Percentiles rank a stretch among this genome's conserved stretches.
Conservation (phyloP, 2,797 vertebrate genomes). For the Balearica regulorum region DNA sequence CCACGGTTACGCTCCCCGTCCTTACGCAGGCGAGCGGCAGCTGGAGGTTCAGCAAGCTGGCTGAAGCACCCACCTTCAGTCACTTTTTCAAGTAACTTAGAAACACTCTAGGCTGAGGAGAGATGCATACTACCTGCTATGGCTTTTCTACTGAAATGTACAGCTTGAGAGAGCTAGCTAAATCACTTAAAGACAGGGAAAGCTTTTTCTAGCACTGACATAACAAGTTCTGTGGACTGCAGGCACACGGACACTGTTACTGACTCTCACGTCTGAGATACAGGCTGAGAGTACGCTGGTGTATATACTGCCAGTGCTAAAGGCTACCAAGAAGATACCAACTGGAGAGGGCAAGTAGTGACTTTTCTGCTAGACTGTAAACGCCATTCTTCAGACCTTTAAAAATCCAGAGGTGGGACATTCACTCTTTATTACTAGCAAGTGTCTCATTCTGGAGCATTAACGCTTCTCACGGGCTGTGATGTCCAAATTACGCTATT, state of each 20-base stretch:
- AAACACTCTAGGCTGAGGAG: neutral
- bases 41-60: neutral
- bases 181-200: neutral
- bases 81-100: neutral
- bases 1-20: accelerated
- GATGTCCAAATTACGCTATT: neutral
- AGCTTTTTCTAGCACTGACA: neutral
- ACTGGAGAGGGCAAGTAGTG: neutral
- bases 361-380: neutral
- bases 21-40: accelerated
- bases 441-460: neutral
- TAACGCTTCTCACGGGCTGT: neutral
- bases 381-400: neutral
- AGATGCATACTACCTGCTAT: neutral
- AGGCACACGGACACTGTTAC: neutral
- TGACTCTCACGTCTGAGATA: neutral
- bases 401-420: neutral
- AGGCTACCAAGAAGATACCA: neutral
- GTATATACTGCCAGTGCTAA: neutral
- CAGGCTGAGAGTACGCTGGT: neutral
- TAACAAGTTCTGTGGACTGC: neutral
- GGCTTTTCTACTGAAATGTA: neutral
- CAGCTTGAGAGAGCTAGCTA: neutral
- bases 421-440: neutral
- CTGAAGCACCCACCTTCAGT: neutral